Conservation (phyloP, 2,797 vertebrate species). For the Amphiprion clarkii region DNA sequence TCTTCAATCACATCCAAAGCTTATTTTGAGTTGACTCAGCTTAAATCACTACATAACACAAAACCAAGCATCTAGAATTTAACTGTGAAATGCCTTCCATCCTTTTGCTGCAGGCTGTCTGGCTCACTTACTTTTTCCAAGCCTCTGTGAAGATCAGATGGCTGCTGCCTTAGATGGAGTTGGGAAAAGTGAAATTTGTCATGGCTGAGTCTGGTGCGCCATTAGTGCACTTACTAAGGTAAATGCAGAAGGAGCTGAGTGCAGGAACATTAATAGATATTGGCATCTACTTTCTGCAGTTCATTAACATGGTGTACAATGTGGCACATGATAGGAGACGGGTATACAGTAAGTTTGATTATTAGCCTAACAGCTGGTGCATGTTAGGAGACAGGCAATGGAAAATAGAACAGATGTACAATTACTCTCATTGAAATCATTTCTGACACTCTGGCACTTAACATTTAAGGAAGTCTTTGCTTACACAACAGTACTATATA, state of each 20-base stretch:
- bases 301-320: conserved; percentile 86
- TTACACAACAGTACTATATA: too few species aligned
- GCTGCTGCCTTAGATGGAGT: conserved; percentile 77
- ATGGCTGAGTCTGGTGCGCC: conserved; percentile 80
- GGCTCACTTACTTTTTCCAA: conserved; percentile 89
- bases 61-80: neutral
- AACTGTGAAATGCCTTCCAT: neutral
- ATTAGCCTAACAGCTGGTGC: too few species aligned
- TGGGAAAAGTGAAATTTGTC: conserved; percentile 88
- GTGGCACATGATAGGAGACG: conserved; percentile 81
- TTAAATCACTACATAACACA: neutral
- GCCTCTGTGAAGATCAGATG: conserved; percentile 81
- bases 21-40: neutral
- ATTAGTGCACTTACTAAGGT: conserved; percentile 50
- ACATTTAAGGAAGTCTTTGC: too few species aligned
- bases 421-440: neutral
- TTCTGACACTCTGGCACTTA: neutral
- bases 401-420: too few species aligned
- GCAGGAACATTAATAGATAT: conserved; percentile 87
- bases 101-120: conserved; percentile 82
- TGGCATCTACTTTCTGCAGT: conserved; percentile 90
- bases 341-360: neutral
- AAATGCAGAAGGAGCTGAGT: conserved; percentile 84
- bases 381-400: too few species aligned
- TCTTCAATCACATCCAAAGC: too few species aligned